Conservation (phyloP, 1,140 invertebrate species). For the Limonius californicus region DNA sequence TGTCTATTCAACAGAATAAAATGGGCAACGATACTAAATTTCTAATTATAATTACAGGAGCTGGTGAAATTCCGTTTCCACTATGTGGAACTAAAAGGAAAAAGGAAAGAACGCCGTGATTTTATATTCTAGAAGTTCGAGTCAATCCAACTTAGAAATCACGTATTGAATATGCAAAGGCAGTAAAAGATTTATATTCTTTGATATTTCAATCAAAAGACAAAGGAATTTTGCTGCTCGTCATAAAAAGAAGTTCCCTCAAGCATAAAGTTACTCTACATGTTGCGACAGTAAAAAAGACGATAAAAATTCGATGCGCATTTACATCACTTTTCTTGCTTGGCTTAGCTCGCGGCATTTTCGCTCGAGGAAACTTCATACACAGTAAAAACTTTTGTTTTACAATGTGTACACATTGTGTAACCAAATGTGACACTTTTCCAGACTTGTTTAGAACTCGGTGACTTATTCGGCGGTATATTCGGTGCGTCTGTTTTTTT, state of each 20-base stretch:
- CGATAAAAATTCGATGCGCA: conserved; percentile 40
- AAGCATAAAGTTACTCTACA: conserved; percentile 37
- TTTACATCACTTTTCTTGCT: conserved; percentile 37
- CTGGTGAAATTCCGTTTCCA: no score
- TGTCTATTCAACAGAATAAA: no score
- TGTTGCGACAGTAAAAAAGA: conserved; percentile 41
- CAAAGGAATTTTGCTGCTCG: conserved; percentile 31
- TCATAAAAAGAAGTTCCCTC: conserved; percentile 35
- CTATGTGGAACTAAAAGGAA: no score
- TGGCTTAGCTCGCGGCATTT: conserved; percentile 25
- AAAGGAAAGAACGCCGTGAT: no score
- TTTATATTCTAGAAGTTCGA: no score
- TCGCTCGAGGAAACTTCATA: conserved; percentile 17
- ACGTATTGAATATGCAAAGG: conserved; percentile 20
- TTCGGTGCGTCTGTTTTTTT: conserved; percentile 1
- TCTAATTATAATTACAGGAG: no score
- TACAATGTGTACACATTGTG: conserved; percentile 6
- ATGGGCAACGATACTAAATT: no score
- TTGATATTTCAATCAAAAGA: conserved; percentile 35
- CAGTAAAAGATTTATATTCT: conserved; percentile 38
- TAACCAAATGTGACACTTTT: conserved; percentile 10
- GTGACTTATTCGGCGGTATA: not conserved
- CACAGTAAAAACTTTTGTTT: conserved; percentile 10
- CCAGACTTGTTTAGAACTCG: not conserved
- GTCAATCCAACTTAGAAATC: not conserved